Conservation (phyloP, 2,888 invertebrate species). For the Xanthorhoe designata region DNA sequence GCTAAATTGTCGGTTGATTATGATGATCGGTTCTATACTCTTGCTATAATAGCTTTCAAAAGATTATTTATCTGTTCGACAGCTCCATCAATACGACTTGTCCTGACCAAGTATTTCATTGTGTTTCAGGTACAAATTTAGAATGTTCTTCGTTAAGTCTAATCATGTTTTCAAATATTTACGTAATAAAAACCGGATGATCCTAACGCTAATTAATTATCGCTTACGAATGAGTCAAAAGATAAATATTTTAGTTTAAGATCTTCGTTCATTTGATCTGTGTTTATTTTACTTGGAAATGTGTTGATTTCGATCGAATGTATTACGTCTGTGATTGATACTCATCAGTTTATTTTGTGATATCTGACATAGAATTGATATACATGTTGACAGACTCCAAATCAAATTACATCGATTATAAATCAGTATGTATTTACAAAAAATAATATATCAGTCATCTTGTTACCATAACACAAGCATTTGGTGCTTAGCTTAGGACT, state of each 20-base stretch:
- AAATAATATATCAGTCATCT: no score
- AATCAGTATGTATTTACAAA: background rate
- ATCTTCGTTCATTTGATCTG: slow-evolving; percentile 1
- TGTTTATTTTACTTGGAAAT: slow-evolving; percentile 15
- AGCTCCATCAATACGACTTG: no score
- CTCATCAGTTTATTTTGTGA: background rate
- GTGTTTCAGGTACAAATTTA: no score
- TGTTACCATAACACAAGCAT: no score
- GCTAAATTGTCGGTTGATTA: no score
- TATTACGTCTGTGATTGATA: background rate
- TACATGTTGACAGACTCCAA: background rate
- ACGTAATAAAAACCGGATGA: slow-evolving; percentile 15
- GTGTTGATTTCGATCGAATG: background rate
- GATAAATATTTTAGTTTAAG: slow-evolving; percentile 9
- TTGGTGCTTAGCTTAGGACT: no score
- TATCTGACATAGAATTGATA: background rate
- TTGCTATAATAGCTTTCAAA: no score
- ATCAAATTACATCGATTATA: background rate
- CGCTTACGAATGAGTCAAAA: slow-evolving; percentile 8
- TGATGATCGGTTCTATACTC: no score
- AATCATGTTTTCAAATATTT: slow-evolving; percentile 32
- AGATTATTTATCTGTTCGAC: no score
- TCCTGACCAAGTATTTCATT: no score
- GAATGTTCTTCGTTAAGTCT: background rate
- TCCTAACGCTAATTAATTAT: slow-evolving; percentile 5